Conservation (phyloP, 2,888 invertebrate species). For the Parnassius apollo region DNA sequence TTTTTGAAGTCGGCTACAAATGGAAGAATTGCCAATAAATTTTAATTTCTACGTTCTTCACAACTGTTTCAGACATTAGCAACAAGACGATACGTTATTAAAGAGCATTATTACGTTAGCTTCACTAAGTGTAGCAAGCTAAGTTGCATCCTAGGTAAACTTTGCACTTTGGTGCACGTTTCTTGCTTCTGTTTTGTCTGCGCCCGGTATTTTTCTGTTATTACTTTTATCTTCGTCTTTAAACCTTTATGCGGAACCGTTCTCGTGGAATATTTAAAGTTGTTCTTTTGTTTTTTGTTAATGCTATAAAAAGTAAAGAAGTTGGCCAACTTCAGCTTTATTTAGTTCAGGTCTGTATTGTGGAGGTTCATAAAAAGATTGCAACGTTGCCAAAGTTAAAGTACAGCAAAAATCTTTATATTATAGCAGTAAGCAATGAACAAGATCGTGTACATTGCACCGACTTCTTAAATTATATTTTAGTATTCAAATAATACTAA, state of each 20-base stretch:
- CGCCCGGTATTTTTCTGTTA: constrained; percentile 41
- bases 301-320: constrained; percentile 28
- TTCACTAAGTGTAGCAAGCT: constrained; percentile 42
- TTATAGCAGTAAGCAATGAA: constrained; percentile 7
- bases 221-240: constrained; percentile 41
- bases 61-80: constrained; percentile 9
- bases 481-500: too few relatives aligned
- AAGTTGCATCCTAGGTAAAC: constrained; percentile 38
- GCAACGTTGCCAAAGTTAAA: constrained; percentile 16
- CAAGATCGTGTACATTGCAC: constrained; percentile 3
- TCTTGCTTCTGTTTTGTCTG: constrained; percentile 46
- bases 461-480: too few relatives aligned
- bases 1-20: too few relatives aligned
- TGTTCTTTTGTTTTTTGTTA: constrained; percentile 26
- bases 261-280: constrained; percentile 26
- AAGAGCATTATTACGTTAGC: constrained; percentile 44
- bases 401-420: constrained; percentile 6
- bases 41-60: not conserved
- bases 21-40: not conserved
- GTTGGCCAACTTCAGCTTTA: constrained; percentile 23
- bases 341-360: constrained; percentile 13
- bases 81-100: constrained; percentile 40
- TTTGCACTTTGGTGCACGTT: constrained; percentile 51
- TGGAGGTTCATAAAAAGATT: constrained; percentile 18
- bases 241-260: constrained; percentile 25